These are phyloP conservation scores for Pomacea canaliculata DNA, from an alignment of 2,888 invertebrate species.

Conservation along the genomic window DNA sequence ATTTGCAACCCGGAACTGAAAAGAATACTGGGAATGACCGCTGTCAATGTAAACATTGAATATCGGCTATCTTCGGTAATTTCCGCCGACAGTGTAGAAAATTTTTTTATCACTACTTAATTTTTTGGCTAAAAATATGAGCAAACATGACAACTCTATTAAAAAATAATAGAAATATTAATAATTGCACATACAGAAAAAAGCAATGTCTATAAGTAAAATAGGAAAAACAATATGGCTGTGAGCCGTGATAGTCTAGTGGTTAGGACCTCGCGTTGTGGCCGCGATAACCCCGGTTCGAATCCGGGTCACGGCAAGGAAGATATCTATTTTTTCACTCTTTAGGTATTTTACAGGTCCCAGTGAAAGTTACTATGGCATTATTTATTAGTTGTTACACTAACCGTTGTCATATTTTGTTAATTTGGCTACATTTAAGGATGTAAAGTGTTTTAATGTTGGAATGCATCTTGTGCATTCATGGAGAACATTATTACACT, in stretches of 20 bases:
- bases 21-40: conserved; percentile 20
- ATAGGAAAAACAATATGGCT: background rate
- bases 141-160: background rate
- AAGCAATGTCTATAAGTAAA: background rate
- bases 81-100: background rate
- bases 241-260: conserved; percentile 25
- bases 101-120: too few species aligned
- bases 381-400: too few species aligned
- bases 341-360: too few species aligned
- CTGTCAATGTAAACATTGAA: conserved; percentile 25
- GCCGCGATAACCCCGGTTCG: conserved; percentile 27
- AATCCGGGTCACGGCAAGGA: conserved; percentile 18
- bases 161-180: background rate
- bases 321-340: background rate
- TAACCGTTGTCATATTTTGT: too few species aligned
- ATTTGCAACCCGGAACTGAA: conserved; percentile 38
- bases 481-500: too few species aligned
- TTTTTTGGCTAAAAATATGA: background rate
- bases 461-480: too few species aligned
- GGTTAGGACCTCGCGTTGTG: conserved; percentile 29
- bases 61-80: conserved; percentile 6
- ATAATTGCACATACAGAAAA: background rate
- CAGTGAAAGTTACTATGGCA: too few species aligned
- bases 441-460: too few species aligned
- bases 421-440: too few species aligned